phyloP scores from a whole-genome alignment of 1,140 invertebrate genomes.

The Drosophila ohnishii region DNA sequence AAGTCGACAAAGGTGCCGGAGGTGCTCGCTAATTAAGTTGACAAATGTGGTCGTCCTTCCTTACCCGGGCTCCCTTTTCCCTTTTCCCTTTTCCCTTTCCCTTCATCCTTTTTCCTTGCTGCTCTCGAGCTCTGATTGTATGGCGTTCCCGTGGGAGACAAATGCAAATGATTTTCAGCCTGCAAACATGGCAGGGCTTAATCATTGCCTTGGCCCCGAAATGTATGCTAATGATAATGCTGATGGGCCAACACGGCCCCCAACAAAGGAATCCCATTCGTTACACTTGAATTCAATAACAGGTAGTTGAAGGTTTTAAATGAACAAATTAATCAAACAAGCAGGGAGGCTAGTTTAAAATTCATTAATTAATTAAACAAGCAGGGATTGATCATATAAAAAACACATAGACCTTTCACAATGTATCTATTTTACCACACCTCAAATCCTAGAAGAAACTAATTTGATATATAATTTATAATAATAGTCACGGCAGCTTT shows the following conservation, averaged over 20 bases:
- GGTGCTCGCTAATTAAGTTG: slow-evolving; percentile 69
- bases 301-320: not conserved
- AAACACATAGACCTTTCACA: too few species aligned
- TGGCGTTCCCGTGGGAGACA: slow-evolving; percentile 16
- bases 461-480: too few species aligned
- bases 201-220: slow-evolving; percentile 29
- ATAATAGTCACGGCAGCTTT: too few species aligned
- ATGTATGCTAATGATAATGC: slow-evolving; percentile 17
- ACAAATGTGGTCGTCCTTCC: slow-evolving; percentile 55
- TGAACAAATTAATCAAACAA: not conserved
- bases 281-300: not conserved
- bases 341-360: too few species aligned
- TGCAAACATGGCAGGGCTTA: slow-evolving; percentile 47
- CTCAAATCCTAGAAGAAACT: too few species aligned
- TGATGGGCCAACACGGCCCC: not conserved
- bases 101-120: not conserved
- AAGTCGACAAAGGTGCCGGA: slow-evolving; percentile 16
- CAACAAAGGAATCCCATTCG: not conserved
- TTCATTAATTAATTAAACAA: too few species aligned
- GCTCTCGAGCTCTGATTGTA: slow-evolving; percentile 38
- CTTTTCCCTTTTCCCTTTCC: slow-evolving; percentile 1
- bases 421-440: too few species aligned
- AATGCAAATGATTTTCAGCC: slow-evolving; percentile 52
- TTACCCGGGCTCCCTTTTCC: not conserved
- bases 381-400: too few species aligned